Evolutionary conservation across 2,797 vertebrate genomes (phyloP), one percentile per base, ranked within the genome.

Genomic region (Dromococcyx pavoninus): DNA sequence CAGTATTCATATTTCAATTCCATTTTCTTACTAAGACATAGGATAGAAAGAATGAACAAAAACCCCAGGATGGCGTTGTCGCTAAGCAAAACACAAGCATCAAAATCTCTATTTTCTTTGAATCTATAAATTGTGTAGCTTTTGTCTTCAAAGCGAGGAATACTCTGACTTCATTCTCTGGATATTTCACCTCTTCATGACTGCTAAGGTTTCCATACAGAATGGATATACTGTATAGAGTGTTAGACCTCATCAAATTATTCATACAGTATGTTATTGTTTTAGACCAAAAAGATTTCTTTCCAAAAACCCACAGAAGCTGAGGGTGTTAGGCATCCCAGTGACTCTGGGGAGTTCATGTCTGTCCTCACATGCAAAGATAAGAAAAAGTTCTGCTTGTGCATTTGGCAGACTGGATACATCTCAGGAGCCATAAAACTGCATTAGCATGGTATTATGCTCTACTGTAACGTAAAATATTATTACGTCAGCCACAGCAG

Each of bases 11-110:
- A 48, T 32, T 57, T 72, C 53, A 86, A 67, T 66, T 69, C 44
- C 4, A 33, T 58, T 91, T 86, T 57, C 71, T 73, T 57, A 65
- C 54, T 43, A 67, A 86, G 23, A 50, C 13, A 53, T 22, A 54
- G 46, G 23, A 53, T 51, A 77, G 27, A 48, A 78, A 48, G 50
- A 78, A 78, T 9, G 12, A 25, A 65, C 18, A 54, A 50, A 62
- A 33, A 43, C 0, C 23, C 0, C 23, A 70, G 11, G n/a, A 46
- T 22, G 61, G 53, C 37, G 37, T 4, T 2, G 0, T 25, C 60
- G 72, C 37, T 22, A 33, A 51, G 15, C n/a, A 61, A 57, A 73
- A 33, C 58, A 58, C 32, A 64, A 66, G 19, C 28, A 65, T 24
- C 35, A 58, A 73, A 77, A 69, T 57, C 27, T 51, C 27, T 44